These are phyloP conservation scores for Sander vitreus DNA, from an alignment of 2,113 vertebrate genomes.

Conservation along the genomic window DNA sequence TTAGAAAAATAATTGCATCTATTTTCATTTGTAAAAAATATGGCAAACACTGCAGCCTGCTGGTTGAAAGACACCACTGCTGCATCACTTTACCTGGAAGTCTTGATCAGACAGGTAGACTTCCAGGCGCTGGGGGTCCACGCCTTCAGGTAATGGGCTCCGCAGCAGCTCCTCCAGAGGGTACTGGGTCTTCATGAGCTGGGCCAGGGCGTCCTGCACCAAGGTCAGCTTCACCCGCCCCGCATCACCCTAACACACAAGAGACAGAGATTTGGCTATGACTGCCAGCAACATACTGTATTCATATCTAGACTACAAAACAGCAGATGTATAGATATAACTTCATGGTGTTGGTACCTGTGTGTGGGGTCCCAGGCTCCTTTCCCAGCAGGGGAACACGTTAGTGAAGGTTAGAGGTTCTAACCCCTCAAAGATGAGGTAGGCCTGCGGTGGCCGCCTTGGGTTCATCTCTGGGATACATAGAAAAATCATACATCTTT, in stretches of 20 bases:
- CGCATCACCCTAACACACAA: slow-evolving; percentile 49
- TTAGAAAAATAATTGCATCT: not conserved
- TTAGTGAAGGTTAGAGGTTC: slow-evolving; percentile 89
- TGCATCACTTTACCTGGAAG: slow-evolving; percentile 78
- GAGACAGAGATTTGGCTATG: not conserved
- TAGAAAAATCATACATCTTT: not conserved
- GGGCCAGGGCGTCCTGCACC: slow-evolving; percentile 85
- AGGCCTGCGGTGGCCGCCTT: slow-evolving; percentile 81
- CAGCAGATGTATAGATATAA: not conserved
- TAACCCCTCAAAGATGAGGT: slow-evolving; percentile 80
- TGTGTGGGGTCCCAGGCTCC: slow-evolving; percentile 42
- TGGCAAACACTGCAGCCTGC: slow-evolving; percentile 56
- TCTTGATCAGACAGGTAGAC: slow-evolving; percentile 82
- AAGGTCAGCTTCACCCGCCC: slow-evolving; percentile 80
- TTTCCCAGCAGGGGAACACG: slow-evolving; percentile 86
- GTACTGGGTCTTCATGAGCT: slow-evolving; percentile 80
- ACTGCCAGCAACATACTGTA: not conserved
- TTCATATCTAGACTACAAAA: not conserved
- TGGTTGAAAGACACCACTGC: slow-evolving; percentile 25
- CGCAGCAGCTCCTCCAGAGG: slow-evolving; percentile 79
- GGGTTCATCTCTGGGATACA: slow-evolving; percentile 81
- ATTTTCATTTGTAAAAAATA: slow-evolving; percentile 10
- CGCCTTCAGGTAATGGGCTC: slow-evolving; percentile 80
- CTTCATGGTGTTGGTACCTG: slow-evolving; percentile 59
- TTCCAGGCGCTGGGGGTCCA: slow-evolving; percentile 82